These are phyloP conservation scores for Premnoplex brunnescens DNA, from an alignment of 2,797 vertebrate species.

Conservation along the genomic window DNA sequence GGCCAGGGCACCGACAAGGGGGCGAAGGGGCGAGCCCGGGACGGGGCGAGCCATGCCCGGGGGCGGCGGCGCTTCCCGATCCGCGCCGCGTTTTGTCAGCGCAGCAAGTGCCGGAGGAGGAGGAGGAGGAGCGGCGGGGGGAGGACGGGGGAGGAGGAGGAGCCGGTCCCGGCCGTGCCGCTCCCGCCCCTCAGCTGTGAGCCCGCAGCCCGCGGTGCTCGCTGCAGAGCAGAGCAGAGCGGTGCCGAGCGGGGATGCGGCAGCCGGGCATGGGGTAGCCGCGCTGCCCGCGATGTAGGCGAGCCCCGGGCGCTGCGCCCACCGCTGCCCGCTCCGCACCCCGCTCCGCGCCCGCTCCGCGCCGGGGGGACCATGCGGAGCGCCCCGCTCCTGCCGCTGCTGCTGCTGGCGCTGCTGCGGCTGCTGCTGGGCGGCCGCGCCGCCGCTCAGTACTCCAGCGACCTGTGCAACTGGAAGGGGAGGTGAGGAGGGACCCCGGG, in stretches of 20 bases:
- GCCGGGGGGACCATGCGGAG: slow-evolving; percentile 50
- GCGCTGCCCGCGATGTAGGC: slow-evolving; percentile 36
- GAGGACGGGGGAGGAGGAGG: not conserved
- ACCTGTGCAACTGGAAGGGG: slow-evolving; percentile 97
- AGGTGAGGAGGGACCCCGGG: slow-evolving; percentile 78
- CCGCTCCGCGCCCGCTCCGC: not conserved
- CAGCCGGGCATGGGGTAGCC: slow-evolving; percentile 7
- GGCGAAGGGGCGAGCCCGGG: not conserved
- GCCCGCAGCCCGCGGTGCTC: not conserved
- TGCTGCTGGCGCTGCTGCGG: slow-evolving; percentile 70
- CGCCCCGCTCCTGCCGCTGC: slow-evolving; percentile 59
- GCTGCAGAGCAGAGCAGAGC: not conserved
- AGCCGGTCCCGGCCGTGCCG: not conserved
- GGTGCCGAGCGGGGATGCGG: slow-evolving; percentile 41
- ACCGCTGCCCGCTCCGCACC: slow-evolving; percentile 12
- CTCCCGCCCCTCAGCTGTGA: slow-evolving; percentile 70
- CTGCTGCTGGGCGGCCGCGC: slow-evolving; percentile 80
- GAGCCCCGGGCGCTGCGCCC: not conserved
- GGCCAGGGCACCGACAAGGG: not conserved
- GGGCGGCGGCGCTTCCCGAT: not conserved
- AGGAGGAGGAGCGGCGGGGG: not conserved
- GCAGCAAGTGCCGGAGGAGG: not conserved
- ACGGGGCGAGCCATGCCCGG: not conserved
- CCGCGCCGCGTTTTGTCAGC: slow-evolving; percentile 25
- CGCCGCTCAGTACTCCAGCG: slow-evolving; percentile 89